Percentiles rank a stretch among this genome's conserved stretches.
Evolutionary conservation across 2,797 vertebrate genomes (phyloP).

Genomic region (Parambassis ranga): DNA sequence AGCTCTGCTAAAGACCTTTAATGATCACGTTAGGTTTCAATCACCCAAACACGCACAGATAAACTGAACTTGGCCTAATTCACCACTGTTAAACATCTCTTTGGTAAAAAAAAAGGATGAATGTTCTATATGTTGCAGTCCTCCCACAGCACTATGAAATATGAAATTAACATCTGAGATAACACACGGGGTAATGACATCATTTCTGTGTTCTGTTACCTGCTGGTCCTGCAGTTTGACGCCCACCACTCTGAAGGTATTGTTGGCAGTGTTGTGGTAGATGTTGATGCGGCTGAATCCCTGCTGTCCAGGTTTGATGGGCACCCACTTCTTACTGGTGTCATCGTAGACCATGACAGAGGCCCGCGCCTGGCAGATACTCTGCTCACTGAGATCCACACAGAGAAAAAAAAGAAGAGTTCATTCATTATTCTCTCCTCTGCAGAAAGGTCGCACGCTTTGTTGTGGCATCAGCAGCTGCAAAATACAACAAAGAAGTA

Average conservation of each 20-base stretch:
- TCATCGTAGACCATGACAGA: constrained; percentile 99
- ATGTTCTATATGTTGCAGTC: constrained; percentile 7
- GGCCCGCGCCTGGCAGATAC: constrained; percentile 99
- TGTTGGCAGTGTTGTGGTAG: constrained; percentile 93
- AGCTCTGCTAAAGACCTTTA: background rate
- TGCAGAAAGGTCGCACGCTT: no score
- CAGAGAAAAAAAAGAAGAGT: no score
- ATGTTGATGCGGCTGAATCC: constrained; percentile 99
- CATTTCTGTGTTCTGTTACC: no score
- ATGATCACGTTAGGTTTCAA: background rate
- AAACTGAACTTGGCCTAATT: no score
- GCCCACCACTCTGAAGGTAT: constrained; percentile 90
- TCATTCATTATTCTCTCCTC: no score
- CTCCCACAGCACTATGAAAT: background rate
- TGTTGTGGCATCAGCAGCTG: no score
- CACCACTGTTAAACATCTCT: no score
- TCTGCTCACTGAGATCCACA: constrained; percentile 97
- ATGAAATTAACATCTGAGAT: no score
- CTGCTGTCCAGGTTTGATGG: constrained; percentile 97
- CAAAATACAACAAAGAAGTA: no score
- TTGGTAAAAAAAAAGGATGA: background rate
- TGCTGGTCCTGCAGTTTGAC: constrained; percentile 99
- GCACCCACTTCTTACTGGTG: constrained; percentile 99
- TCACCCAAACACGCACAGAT: background rate
- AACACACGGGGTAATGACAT: no score